phyloP scores from a whole-genome alignment of 2,797 vertebrate species.

The Danio aesculapii region DNA sequence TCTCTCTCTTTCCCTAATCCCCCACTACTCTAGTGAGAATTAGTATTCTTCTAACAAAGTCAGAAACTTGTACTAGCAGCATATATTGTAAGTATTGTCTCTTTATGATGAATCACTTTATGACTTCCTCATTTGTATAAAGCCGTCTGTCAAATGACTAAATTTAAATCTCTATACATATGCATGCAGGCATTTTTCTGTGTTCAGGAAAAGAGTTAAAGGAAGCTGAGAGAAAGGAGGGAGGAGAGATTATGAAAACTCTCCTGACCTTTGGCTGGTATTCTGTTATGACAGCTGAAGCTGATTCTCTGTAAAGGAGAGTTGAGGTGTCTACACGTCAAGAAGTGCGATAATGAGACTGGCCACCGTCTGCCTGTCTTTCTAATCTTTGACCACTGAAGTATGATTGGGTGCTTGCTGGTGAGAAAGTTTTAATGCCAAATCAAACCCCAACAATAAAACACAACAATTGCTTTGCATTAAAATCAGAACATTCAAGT shows the following conservation, averaged over 20 bases:
- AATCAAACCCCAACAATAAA: neutral
- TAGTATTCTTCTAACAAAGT: too few relatives aligned
- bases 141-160: too few relatives aligned
- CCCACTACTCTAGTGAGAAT: too few relatives aligned
- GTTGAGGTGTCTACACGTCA: conserved; percentile 28
- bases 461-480: neutral
- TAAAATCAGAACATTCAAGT: neutral
- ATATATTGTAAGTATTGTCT: too few relatives aligned
- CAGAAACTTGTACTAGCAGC: too few relatives aligned
- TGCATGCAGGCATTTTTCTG: conserved; percentile 1
- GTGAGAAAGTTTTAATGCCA: neutral
- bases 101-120: too few relatives aligned
- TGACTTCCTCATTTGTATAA: too few relatives aligned
- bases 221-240: neutral
- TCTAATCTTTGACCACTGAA: conserved; percentile 9
- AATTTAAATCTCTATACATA: too few relatives aligned
- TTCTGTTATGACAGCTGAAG: conserved; percentile 39
- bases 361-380: conserved; percentile 3
- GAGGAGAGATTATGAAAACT: conserved; percentile 24
- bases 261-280: conserved; percentile 41
- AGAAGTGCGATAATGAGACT: conserved; percentile 34
- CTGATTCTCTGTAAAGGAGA: conserved; percentile 16
- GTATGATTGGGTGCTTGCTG: neutral
- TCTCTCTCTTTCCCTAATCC: too few relatives aligned
- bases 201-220: conserved; percentile 9